Percentiles rank a stretch among this genome's conserved stretches.
phyloP scores from a whole-genome alignment of 2,888 invertebrate genomes.

The Apodemia duryi region DNA sequence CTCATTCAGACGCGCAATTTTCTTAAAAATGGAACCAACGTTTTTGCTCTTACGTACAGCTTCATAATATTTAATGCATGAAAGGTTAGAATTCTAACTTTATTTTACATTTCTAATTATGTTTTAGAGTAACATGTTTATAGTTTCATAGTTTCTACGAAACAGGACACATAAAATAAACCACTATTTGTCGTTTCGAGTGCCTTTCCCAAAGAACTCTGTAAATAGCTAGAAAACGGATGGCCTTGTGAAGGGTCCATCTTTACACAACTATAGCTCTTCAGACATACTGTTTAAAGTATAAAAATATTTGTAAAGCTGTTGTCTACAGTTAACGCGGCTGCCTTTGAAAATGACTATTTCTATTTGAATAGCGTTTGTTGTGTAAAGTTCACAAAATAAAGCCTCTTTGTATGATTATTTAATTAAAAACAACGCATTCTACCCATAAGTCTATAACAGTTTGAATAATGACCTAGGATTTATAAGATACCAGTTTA shows the following conservation, averaged over 20 bases:
- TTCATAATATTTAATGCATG: too few relatives aligned
- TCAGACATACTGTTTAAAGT: constrained; percentile 5
- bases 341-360: constrained; percentile 10
- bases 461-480: neutral
- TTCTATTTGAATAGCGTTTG: constrained; percentile 10
- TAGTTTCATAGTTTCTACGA: neutral
- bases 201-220: constrained; percentile 33
- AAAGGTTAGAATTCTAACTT: too few relatives aligned
- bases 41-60: too few relatives aligned
- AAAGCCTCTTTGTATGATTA: neutral
- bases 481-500: too few relatives aligned
- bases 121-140: neutral
- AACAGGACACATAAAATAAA: neutral
- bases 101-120: neutral
- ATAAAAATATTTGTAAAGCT: constrained; percentile 11
- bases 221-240: constrained; percentile 34
- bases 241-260: neutral
- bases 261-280: constrained; percentile 7
- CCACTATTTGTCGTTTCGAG: constrained; percentile 37
- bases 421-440: neutral
- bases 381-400: neutral
- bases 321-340: constrained; percentile 3
- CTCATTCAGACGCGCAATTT: too few relatives aligned
- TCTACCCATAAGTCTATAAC: neutral
- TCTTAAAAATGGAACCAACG: too few relatives aligned